Conservation (phyloP, 2,888 invertebrate species). For the Drosophila monieri region DNA sequence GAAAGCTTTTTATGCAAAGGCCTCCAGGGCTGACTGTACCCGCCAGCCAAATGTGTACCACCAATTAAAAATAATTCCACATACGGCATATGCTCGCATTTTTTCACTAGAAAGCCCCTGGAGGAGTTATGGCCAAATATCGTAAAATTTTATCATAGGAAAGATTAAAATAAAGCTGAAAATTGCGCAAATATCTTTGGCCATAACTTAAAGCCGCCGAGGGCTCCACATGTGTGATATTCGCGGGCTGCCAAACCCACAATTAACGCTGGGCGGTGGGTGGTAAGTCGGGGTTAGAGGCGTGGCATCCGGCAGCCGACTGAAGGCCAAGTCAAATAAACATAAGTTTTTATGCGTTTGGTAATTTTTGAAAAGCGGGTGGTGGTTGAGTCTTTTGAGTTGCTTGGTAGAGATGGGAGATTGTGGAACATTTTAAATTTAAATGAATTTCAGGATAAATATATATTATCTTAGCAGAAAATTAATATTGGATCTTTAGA, state of each 20-base stretch:
- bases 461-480: too few species aligned
- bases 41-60: slow-evolving; percentile 43
- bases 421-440: slow-evolving; percentile 5
- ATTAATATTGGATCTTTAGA: too few species aligned
- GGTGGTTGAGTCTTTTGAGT: slow-evolving; percentile 48
- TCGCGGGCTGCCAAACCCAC: slow-evolving; percentile 69
- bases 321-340: slow-evolving; percentile 79
- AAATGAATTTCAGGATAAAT: too few species aligned
- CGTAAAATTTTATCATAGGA: slow-evolving; percentile 75
- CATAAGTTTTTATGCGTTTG: slow-evolving; percentile 78
- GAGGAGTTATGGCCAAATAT: slow-evolving; percentile 50
- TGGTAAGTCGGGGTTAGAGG: slow-evolving; percentile 10
- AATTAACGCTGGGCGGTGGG: slow-evolving; percentile 69
- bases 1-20: slow-evolving; percentile 65
- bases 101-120: slow-evolving; percentile 17
- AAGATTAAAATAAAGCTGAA: slow-evolving; percentile 77
- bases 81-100: slow-evolving; percentile 68
- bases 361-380: slow-evolving; percentile 45
- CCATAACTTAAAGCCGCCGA: slow-evolving; percentile 44
- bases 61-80: slow-evolving; percentile 76
- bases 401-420: slow-evolving; percentile 43
- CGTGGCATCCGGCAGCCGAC: slow-evolving; percentile 32
- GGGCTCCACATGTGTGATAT: slow-evolving; percentile 57
- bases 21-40: slow-evolving; percentile 68
- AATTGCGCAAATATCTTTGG: slow-evolving; percentile 62